Percentiles rank a stretch among this genome's conserved stretches.
These are phyloP conservation scores for Sprattus sprattus DNA, from an alignment of 2,113 vertebrate species.

Conservation along the genomic window DNA sequence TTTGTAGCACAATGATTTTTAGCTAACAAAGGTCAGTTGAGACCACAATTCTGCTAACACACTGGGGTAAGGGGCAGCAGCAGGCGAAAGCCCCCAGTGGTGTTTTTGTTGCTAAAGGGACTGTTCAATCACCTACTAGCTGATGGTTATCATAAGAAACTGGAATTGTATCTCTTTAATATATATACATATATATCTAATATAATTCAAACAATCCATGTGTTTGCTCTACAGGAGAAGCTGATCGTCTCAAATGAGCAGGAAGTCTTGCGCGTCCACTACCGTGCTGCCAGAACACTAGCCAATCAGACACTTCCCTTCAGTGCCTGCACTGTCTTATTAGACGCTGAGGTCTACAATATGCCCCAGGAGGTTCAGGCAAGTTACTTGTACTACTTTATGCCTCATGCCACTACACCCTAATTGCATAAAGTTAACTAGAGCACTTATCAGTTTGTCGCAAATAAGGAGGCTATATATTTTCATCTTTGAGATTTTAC, in stretches of 20 bases:
- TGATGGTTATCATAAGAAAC: background rate
- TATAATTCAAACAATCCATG: background rate
- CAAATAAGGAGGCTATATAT: background rate
- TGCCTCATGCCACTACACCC: too few species aligned
- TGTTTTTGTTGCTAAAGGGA: background rate
- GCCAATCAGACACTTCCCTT: conserved; percentile 97
- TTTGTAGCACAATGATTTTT: background rate
- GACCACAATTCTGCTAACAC: background rate
- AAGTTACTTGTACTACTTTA: conserved; percentile 22
- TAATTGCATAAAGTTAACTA: background rate
- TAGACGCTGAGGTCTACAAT: conserved; percentile 97
- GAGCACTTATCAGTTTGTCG: too few species aligned
- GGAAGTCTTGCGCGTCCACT: conserved; percentile 95
- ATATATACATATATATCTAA: background rate
- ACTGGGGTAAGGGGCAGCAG: background rate
- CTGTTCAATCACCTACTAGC: background rate
- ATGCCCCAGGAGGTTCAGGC: conserved; percentile 96
- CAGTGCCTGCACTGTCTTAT: conserved; percentile 92
- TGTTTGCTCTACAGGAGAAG: conserved; percentile 79
- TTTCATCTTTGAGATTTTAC: background rate
- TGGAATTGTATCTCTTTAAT: background rate
- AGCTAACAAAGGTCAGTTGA: background rate
- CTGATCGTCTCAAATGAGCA: conserved; percentile 98
- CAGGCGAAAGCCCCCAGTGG: background rate
- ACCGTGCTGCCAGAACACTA: conserved; percentile 91